These are phyloP conservation scores for Acholoe squamosa DNA, from an alignment of 2,888 invertebrate genomes.

Conservation along the genomic window DNA sequence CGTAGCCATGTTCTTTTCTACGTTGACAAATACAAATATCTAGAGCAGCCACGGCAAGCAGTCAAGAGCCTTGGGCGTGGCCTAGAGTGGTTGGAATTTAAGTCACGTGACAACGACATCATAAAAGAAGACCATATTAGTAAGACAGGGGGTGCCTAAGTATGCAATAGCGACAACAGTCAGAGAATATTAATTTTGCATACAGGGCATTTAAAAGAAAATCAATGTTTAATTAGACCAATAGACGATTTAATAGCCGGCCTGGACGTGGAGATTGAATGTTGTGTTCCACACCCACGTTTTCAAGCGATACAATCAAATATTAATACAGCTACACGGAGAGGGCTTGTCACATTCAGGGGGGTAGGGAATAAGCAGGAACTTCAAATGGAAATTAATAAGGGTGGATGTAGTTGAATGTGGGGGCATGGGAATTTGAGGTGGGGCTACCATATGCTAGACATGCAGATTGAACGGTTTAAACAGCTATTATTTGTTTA, in stretches of 20 bases:
- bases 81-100: constrained; percentile 10
- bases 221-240: constrained; percentile 27
- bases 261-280: not conserved
- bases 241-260: not conserved
- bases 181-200: not conserved
- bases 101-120: constrained; percentile 23
- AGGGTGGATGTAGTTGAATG: not conserved
- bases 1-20: not conserved
- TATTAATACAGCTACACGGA: not conserved
- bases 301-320: constrained; percentile 2
- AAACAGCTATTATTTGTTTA: too few relatives aligned
- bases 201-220: not conserved
- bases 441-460: not conserved
- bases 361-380: not conserved
- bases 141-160: not conserved
- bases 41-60: not conserved
- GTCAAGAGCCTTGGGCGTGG: not conserved
- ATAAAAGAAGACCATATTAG: not conserved
- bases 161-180: not conserved
- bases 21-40: constrained; percentile 44
- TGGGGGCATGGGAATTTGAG: not conserved
- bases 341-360: not conserved
- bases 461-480: too few relatives aligned
- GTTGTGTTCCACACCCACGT: not conserved
- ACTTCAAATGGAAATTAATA: not conserved